phyloP scores from a whole-genome alignment of 2,797 vertebrate genomes.

The Schizothorax lantsangensis region DNA sequence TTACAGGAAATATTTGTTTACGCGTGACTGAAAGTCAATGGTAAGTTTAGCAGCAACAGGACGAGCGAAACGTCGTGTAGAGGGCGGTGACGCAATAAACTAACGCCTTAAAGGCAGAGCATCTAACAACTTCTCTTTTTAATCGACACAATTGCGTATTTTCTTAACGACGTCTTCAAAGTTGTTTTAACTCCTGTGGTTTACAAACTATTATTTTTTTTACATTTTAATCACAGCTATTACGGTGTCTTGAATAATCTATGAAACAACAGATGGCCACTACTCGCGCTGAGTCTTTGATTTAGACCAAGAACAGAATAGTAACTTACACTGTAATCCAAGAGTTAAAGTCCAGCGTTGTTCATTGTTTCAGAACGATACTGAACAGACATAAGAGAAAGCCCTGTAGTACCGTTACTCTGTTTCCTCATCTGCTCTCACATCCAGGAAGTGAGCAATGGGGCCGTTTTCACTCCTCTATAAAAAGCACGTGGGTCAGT shows the following conservation, averaged over 20 bases:
- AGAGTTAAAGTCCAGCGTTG: conserved; percentile 22
- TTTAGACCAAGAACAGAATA: not conserved
- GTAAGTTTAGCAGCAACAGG: not conserved
- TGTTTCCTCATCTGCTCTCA: conserved; percentile 50
- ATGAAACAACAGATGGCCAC: not conserved
- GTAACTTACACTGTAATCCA: conserved; percentile 34
- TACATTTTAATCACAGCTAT: not conserved
- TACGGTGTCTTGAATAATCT: not conserved
- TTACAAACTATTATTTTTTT: not conserved
- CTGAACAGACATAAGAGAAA: conserved; percentile 12
- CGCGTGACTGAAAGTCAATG: not conserved
- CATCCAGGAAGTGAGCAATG: conserved; percentile 55
- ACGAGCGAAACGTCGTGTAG: not conserved
- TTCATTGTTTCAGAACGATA: conserved; percentile 29
- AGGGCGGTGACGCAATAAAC: conserved; percentile 10
- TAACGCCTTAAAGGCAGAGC: not conserved
- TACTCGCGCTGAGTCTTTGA: not conserved
- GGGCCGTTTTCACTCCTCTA: conserved; percentile 12
- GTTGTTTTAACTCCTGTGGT: not conserved
- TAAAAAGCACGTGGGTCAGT: conserved; percentile 31
- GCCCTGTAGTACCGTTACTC: conserved; percentile 7
- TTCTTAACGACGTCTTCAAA: not conserved
- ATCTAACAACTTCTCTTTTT: not conserved
- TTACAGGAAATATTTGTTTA: not conserved
- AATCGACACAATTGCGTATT: not conserved